Evolutionary conservation across 2,888 invertebrate genomes (phyloP).

Genomic region (Xestobium rufovillosum): DNA sequence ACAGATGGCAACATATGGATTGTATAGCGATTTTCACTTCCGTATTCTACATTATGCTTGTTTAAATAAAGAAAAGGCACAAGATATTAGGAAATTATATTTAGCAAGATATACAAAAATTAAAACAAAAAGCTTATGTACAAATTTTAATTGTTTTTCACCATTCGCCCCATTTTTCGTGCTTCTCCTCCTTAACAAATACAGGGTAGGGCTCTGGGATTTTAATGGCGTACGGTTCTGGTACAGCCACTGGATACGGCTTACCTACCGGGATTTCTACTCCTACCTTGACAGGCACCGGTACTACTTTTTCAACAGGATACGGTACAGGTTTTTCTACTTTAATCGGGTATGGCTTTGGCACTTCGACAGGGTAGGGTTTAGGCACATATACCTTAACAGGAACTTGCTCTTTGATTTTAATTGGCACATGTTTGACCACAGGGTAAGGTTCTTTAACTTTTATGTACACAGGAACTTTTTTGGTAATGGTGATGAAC

Average conservation of each 20-base stretch:
- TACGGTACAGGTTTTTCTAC: not conserved
- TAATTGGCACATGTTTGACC: not conserved
- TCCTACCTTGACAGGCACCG: not conserved
- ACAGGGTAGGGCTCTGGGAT: slow-evolving; percentile 1
- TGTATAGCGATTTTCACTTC: too few species aligned
- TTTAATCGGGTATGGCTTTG: not conserved
- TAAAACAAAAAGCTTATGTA: too few species aligned
- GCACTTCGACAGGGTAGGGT: not conserved
- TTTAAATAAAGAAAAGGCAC: too few species aligned
- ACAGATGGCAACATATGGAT: too few species aligned
- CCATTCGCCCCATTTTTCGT: too few species aligned
- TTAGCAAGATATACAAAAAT: too few species aligned
- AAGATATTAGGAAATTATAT: too few species aligned
- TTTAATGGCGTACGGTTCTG: not conserved
- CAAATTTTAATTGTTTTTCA: too few species aligned
- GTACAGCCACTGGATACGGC: not conserved
- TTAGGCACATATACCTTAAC: not conserved
- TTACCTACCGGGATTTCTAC: not conserved
- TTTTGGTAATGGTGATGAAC: not conserved
- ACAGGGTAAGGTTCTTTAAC: not conserved
- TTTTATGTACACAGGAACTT: not conserved
- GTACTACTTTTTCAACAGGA: not conserved
- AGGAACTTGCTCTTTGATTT: not conserved
- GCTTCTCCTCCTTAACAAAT: too few species aligned
- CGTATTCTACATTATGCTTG: too few species aligned